A percentile compares a stretch with the other conserved stretches of the same genome.
phyloP scores from a whole-genome alignment of 2,888 invertebrate genomes.

The Heliconius hortense region DNA sequence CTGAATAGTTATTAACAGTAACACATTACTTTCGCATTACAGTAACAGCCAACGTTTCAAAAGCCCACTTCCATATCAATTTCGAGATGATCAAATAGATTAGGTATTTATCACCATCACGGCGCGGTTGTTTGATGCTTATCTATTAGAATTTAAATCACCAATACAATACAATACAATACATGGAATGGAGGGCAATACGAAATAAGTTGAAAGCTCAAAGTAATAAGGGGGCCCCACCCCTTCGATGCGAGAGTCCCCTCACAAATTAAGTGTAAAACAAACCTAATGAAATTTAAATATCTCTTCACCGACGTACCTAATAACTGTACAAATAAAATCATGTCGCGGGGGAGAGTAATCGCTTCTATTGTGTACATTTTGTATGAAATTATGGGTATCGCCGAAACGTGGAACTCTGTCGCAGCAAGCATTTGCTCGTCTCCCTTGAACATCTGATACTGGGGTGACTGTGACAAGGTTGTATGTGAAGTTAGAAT shows the following conservation, averaged over 20 bases:
- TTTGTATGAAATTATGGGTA: conserved; percentile 66
- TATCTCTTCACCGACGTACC: conserved; percentile 74
- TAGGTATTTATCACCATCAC: conserved; percentile 36
- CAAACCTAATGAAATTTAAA: conserved; percentile 83
- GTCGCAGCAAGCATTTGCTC: conserved; percentile 52
- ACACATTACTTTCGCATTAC: conserved; percentile 8
- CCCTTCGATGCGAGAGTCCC: conserved; percentile 70
- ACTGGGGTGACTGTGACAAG: conserved; percentile 58
- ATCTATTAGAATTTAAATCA: conserved; percentile 76
- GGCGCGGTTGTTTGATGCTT: conserved; percentile 57
- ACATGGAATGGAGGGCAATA: conserved; percentile 58
- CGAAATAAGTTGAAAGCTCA: conserved; percentile 64
- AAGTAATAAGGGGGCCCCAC: conserved; percentile 70
- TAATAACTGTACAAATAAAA: conserved; percentile 81
- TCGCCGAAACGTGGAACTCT: conserved; percentile 61
- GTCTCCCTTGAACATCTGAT: conserved; percentile 43
- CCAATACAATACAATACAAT: conserved; percentile 69
- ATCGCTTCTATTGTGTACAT: conserved; percentile 78
- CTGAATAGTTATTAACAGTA: conserved; percentile 8
- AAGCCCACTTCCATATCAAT: conserved; percentile 30
- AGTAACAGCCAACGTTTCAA: conserved; percentile 14
- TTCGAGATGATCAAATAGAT: conserved; percentile 36
- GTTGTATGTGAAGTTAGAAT: conserved; percentile 57
- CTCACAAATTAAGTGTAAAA: conserved; percentile 82
- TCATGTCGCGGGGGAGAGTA: conserved; percentile 78